Conservation (phyloP, 2,888 invertebrate species). For the Microdon myrmicae region DNA sequence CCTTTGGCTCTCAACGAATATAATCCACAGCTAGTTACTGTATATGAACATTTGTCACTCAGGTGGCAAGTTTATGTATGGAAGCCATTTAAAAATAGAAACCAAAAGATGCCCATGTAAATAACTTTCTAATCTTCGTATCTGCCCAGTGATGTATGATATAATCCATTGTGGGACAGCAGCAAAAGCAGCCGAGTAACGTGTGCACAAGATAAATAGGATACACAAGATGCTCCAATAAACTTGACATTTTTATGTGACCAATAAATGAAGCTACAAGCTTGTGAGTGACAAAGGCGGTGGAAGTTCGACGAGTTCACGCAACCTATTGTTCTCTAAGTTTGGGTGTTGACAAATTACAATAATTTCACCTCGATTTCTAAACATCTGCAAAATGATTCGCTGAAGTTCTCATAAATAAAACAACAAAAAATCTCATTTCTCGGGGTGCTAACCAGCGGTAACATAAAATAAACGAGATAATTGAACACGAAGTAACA, state of each 20-base stretch:
- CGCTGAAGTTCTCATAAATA: constrained; percentile 1
- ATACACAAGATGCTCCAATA: constrained; percentile 45
- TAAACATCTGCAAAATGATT: constrained; percentile 12
- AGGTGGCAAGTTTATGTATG: no score
- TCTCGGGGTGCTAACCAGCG: constrained; percentile 9
- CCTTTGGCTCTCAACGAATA: no score
- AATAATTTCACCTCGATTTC: constrained; percentile 29
- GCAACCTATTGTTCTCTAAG: constrained; percentile 3
- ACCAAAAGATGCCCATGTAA: no score
- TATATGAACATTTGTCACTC: no score
- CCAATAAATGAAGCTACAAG: constrained; percentile 50
- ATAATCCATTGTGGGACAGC: no score
- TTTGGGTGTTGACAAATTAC: constrained; percentile 57
- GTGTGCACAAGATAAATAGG: constrained; percentile 26
- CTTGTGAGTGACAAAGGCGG: constrained; percentile 17
- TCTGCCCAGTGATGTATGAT: no score
- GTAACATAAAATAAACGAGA: constrained; percentile 22
- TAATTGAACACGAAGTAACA: constrained; percentile 17
- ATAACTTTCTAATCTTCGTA: no score
- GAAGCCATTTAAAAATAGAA: no score
- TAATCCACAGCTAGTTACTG: no score
- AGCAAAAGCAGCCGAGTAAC: no score
- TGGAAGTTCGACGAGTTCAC: constrained; percentile 16
- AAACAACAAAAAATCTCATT: constrained; percentile 4
- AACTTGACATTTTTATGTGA: constrained; percentile 43